These are phyloP conservation scores for Matsumyia berberina DNA, from an alignment of 2,888 invertebrate genomes.

Conservation along the genomic window DNA sequence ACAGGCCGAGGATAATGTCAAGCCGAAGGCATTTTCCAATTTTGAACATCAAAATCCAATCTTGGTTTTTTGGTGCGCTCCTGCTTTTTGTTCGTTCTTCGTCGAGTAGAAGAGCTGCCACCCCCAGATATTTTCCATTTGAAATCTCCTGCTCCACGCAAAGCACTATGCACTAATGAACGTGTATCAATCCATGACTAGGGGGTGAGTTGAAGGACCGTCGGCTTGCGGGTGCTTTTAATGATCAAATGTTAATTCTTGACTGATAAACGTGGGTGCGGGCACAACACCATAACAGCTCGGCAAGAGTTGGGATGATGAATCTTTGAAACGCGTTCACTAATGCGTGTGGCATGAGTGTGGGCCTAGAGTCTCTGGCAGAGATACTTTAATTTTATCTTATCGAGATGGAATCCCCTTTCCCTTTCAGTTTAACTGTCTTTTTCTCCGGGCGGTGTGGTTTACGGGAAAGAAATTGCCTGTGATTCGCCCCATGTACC, in stretches of 20 bases:
- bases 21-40: slow-evolving; percentile 75
- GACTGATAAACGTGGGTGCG: slow-evolving; percentile 60
- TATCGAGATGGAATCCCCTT: slow-evolving; percentile 62
- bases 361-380: slow-evolving; percentile 18
- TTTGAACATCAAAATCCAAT: slow-evolving; percentile 76
- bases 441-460: slow-evolving; percentile 44
- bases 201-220: slow-evolving; percentile 60
- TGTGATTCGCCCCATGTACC: slow-evolving; percentile 45
- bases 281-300: slow-evolving; percentile 36
- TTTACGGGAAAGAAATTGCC: slow-evolving; percentile 53
- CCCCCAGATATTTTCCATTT: slow-evolving; percentile 70
- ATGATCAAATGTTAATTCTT: slow-evolving; percentile 74
- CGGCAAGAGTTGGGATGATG: slow-evolving; percentile 67
- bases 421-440: slow-evolving; percentile 45
- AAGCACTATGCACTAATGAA: slow-evolving; percentile 51
- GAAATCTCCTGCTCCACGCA: slow-evolving; percentile 44
- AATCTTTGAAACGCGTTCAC: slow-evolving; percentile 64
- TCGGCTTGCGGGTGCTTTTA: slow-evolving; percentile 73
- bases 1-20: slow-evolving; percentile 76
- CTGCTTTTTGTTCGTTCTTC: slow-evolving; percentile 41
- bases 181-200: slow-evolving; percentile 46
- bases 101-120: slow-evolving; percentile 43
- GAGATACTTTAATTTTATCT: slow-evolving; percentile 71
- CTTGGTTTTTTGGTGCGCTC: slow-evolving; percentile 66
- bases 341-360: slow-evolving; percentile 54